A percentile compares a stretch with the other conserved stretches of the same genome.
These are phyloP conservation scores for Drosophila auraria DNA, from an alignment of 1,140 invertebrate species.

Conservation along the genomic window DNA sequence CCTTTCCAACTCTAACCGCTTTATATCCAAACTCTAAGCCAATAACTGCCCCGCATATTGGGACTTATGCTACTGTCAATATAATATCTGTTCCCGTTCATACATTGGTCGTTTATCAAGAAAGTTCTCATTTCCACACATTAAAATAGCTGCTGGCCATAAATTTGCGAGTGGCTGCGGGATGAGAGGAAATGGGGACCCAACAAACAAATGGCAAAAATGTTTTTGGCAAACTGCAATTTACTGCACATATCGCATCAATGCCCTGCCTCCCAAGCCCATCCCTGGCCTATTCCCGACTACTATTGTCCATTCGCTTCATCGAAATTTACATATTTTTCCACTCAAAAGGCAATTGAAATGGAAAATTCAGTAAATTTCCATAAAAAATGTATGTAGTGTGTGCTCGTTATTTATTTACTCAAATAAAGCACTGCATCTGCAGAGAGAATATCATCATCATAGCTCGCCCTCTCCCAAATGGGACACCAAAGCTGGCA, in stretches of 20 bases:
- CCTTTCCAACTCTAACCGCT: not conserved
- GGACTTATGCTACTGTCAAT: conserved; percentile 63
- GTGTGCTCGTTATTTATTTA: conserved; percentile 73
- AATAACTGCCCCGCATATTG: conserved; percentile 46
- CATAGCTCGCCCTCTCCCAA: conserved; percentile 6
- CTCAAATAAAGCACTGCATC: conserved; percentile 49
- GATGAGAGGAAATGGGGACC: too few relatives aligned
- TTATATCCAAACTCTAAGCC: not conserved
- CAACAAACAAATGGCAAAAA: conserved; percentile 68
- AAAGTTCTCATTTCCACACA: conserved; percentile 77
- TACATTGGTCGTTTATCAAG: conserved; percentile 61
- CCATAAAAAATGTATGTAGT: conserved; percentile 42
- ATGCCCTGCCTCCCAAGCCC: conserved; percentile 26
- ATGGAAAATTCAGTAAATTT: conserved; percentile 69
- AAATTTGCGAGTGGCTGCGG: conserved; percentile 48
- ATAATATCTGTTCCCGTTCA: conserved; percentile 46
- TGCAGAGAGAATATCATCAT: conserved; percentile 13
- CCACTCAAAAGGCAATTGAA: conserved; percentile 79
- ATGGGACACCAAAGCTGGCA: conserved; percentile 10
- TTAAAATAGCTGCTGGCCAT: conserved; percentile 68
- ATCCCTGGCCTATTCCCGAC: conserved; percentile 30
- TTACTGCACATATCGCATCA: conserved; percentile 72
- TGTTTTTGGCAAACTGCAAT: conserved; percentile 82
- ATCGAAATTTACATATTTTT: conserved; percentile 77
- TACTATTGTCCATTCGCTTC: conserved; percentile 58